These are phyloP conservation scores for Caenorhabditis virilis DNA, from an alignment of 2,888 invertebrate species.

Conservation along the genomic window DNA sequence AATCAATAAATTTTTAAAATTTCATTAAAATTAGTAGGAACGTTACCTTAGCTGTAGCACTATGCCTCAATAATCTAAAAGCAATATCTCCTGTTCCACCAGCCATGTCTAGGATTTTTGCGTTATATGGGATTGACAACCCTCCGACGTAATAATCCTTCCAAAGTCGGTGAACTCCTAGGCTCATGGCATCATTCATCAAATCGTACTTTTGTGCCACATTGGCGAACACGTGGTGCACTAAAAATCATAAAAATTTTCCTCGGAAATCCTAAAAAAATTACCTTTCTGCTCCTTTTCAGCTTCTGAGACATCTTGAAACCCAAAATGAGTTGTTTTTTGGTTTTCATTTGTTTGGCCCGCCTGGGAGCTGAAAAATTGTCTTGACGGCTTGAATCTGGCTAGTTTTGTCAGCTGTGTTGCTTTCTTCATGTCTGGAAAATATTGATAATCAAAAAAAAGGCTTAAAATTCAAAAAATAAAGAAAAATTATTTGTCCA, in stretches of 20 bases:
- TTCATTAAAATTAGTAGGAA: no score
- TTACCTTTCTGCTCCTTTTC: constrained; percentile 61
- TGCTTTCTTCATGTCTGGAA: constrained; percentile 19
- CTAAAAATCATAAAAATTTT: constrained; percentile 70
- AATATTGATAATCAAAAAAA: constrained; percentile 1
- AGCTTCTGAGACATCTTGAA: constrained; percentile 56
- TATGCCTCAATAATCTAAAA: constrained; percentile 77
- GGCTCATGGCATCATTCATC: constrained; percentile 98
- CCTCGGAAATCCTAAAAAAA: background rate
- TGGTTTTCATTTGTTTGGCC: no score
- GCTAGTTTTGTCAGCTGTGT: constrained; percentile 1
- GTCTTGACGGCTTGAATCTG: no score
- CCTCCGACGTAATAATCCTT: constrained; percentile 87
- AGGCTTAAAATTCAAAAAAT: background rate
- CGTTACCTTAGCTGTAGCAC: constrained; percentile 67
- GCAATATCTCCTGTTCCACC: constrained; percentile 98
- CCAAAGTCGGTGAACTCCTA: constrained; percentile 92
- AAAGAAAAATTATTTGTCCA: constrained; percentile 3
- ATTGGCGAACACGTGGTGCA: constrained; percentile 88
- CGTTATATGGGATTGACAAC: constrained; percentile 80
- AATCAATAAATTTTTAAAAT: no score
- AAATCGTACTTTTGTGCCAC: constrained; percentile 91
- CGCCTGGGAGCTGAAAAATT: no score
- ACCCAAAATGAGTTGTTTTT: constrained; percentile 64
- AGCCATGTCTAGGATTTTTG: constrained; percentile 83